These are phyloP conservation scores for Chionomys nivalis DNA, from an alignment of 2,113 vertebrate species.

Conservation along the genomic window DNA sequence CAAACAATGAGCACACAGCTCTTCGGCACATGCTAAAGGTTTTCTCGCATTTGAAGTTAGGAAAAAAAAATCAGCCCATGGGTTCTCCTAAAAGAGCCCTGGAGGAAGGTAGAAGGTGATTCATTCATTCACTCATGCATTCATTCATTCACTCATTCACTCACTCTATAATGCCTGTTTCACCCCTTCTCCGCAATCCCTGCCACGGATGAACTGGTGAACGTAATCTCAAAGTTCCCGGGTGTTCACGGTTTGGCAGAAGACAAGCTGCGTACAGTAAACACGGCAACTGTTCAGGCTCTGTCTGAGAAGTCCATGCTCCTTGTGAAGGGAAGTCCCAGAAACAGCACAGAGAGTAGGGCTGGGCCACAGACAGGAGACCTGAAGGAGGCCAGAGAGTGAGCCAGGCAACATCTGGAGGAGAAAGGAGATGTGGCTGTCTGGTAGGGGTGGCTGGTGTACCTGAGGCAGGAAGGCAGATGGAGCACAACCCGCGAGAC, in stretches of 20 bases:
- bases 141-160: background rate
- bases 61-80: background rate
- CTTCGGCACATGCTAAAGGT: background rate
- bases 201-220: background rate
- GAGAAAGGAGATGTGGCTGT: background rate
- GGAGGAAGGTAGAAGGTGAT: background rate
- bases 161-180: background rate
- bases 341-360: too few relatives aligned
- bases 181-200: background rate
- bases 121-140: background rate
- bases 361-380: background rate
- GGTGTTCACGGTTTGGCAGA: background rate
- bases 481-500: background rate
- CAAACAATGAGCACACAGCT: background rate
- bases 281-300: background rate
- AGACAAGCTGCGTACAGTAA: background rate
- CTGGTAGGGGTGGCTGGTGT: accelerated
- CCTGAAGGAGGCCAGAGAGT: background rate
- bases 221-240: background rate
- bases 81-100: background rate
- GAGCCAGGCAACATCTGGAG: background rate
- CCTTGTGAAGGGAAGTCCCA: background rate
- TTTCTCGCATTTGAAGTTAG: background rate
- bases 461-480: background rate
- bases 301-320: background rate